Conservation (phyloP, 2,113 vertebrate species). For the Callaeas wilsoni region DNA sequence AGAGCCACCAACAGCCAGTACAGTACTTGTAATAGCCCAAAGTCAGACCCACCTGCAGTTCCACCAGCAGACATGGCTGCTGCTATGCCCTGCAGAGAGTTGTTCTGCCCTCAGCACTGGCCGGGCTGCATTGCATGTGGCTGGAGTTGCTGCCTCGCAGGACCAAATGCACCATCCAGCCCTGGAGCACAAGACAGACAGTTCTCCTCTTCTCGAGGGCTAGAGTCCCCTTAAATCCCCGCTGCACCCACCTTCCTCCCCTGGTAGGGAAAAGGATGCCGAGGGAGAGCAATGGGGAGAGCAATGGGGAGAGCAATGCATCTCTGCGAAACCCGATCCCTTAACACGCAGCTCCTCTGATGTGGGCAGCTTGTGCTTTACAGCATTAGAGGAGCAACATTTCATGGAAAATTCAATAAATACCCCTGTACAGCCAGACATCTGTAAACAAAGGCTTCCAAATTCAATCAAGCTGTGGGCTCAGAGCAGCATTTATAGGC, state of each 20-base stretch:
- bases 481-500: slow-evolving; percentile 79
- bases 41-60: neutral
- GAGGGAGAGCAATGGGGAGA: slow-evolving; percentile 53
- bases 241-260: neutral
- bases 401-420: slow-evolving; percentile 89
- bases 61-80: neutral
- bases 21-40: neutral
- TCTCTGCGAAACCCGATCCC: slow-evolving; percentile 78
- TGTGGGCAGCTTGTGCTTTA: slow-evolving; percentile 83
- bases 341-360: slow-evolving; percentile 76
- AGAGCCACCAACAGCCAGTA: neutral
- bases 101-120: neutral
- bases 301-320: slow-evolving; percentile 68
- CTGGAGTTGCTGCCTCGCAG: neutral
- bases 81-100: neutral
- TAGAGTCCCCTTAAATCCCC: neutral
- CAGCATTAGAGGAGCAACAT: slow-evolving; percentile 87
- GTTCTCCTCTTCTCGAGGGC: neutral
- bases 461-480: slow-evolving; percentile 84
- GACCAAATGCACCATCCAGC: neutral
- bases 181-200: neutral
- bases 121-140: rapidly evolving
- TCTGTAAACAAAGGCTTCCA: slow-evolving; percentile 88
- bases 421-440: slow-evolving; percentile 85
- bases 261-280: neutral